Base-by-base conservation (phyloP, 2,797 vertebrate species). In the Ciconia nigra region DNA sequence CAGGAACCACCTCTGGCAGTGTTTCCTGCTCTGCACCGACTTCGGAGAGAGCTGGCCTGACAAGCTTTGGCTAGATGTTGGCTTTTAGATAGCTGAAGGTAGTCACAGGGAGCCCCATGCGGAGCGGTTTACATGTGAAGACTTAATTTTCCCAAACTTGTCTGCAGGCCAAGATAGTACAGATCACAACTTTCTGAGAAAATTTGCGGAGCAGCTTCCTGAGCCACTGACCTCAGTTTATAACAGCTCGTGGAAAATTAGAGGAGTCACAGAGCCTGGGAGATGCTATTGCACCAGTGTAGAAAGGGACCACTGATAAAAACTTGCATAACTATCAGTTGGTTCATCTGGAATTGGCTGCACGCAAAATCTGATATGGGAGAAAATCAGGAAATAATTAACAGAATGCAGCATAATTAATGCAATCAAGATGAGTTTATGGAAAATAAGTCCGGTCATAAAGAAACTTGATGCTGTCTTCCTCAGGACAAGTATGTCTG, bases 321-420 rank as follows among this genome's bases (percentile, higher is more conserved):
- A 46, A 25, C 62, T 91, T 82, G 44, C n/a, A 4, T 73, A 90
- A 84, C 58, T 73, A 37, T 59, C 79, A 12, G 49, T 44, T 18
- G 11, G 66, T 87, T 95, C 86, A 89, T 96, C 86, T 90, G 73
- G 71, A 94, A 97, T 76, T 95, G 89, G 73, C 70, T 92, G 85
- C 85, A 95, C 33, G 44, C 91, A 95, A 90, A 77, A 94, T 82
- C 88, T 87, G 90, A 92, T 89, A 96, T 4, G 26, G 59, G 66
- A 94, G 70, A 84, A 95, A 96, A 96, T 96, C 91, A 95, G 95
- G 88, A 96, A 97, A 89, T 93, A 92, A 97, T 96, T 97, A 97
- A 84, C 81, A 94, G 80, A 95, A 76, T 88, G 66, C 63, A 94
- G 90, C 90, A 96, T 95, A 96, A 96, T 97, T 96, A 95, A 96